Percentiles rank a stretch among this genome's conserved stretches.
These are phyloP conservation scores for Myrmecobius fasciatus DNA, from an alignment of 2,113 vertebrate species.

Conservation along the genomic window DNA sequence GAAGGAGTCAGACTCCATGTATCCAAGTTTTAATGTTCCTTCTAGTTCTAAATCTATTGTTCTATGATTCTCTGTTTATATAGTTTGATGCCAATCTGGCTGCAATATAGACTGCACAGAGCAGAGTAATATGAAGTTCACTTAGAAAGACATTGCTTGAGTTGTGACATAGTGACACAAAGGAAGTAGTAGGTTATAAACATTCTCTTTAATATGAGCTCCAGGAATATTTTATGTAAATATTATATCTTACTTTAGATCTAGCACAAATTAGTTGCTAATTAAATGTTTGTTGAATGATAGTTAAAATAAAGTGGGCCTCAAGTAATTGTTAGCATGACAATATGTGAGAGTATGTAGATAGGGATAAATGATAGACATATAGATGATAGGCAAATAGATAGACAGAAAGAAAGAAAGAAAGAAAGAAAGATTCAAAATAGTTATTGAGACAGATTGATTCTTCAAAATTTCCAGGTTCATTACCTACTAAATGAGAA, in stretches of 20 bases:
- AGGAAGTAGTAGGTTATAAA: neutral
- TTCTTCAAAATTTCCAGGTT: neutral
- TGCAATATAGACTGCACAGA: neutral
- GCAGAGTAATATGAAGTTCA: neutral
- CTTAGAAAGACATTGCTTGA: neutral
- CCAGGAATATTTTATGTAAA: neutral
- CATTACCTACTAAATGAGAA: conserved; percentile 20
- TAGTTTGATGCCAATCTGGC: neutral
- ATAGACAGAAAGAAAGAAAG: too few species aligned
- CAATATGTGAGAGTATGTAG: neutral
- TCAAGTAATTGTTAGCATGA: neutral
- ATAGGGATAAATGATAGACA: neutral
- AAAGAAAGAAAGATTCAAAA: too few species aligned
- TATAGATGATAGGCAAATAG: too few species aligned
- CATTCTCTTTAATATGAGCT: neutral
- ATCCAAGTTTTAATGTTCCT: neutral
- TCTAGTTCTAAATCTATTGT: neutral
- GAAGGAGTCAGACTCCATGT: neutral
- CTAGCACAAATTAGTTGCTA: neutral
- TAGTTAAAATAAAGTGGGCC: neutral
- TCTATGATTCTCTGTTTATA: neutral
- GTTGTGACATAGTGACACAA: neutral
- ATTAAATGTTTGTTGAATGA: neutral
- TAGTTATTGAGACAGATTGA: neutral
- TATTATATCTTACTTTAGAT: neutral